Evolutionary conservation across 1,140 invertebrate species (phyloP).

Genomic region (Geopemphigus sp.): DNA sequence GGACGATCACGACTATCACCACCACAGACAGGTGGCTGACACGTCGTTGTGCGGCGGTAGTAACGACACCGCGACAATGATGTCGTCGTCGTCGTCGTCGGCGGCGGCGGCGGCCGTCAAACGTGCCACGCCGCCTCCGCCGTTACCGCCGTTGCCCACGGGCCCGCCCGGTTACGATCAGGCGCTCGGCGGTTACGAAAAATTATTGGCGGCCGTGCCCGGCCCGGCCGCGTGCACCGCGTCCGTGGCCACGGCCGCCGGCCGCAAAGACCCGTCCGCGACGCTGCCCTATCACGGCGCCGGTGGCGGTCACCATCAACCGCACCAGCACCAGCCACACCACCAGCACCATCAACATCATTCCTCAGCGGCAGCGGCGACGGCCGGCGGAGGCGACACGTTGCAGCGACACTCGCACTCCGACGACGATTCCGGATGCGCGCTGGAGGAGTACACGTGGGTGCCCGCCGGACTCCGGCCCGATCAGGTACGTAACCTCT

Average conservation of each 20-base stretch:
- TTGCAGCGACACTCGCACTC: conserved; percentile 88
- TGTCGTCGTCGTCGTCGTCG: background rate
- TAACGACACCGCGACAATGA: background rate
- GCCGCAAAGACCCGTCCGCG: conserved; percentile 10
- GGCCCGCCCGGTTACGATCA: conserved; percentile 31
- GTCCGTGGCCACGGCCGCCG: conserved; percentile 14
- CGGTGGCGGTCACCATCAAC: conserved; percentile 58
- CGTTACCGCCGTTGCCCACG: conserved; percentile 21
- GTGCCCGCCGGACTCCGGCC: conserved; percentile 92
- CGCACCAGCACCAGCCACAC: conserved; percentile 32
- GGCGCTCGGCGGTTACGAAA: conserved; percentile 38
- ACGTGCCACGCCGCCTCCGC: conserved; percentile 13
- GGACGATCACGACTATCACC: conserved; percentile 59
- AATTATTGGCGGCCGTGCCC: conserved; percentile 14
- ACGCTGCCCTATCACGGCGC: conserved; percentile 53
- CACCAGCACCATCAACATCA: conserved; percentile 43
- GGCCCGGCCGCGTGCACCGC: background rate
- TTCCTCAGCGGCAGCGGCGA: conserved; percentile 61
- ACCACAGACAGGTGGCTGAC: background rate
- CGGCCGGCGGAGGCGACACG: conserved; percentile 57
- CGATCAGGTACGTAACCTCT: no score
- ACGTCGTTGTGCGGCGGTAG: background rate
- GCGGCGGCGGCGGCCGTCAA: conserved; percentile 2
- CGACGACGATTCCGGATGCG: conserved; percentile 95
- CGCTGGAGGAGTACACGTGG: conserved; percentile 97